Base-by-base conservation (phyloP, 2,888 invertebrate genomes). In the Xestia c-nigrum region DNA sequence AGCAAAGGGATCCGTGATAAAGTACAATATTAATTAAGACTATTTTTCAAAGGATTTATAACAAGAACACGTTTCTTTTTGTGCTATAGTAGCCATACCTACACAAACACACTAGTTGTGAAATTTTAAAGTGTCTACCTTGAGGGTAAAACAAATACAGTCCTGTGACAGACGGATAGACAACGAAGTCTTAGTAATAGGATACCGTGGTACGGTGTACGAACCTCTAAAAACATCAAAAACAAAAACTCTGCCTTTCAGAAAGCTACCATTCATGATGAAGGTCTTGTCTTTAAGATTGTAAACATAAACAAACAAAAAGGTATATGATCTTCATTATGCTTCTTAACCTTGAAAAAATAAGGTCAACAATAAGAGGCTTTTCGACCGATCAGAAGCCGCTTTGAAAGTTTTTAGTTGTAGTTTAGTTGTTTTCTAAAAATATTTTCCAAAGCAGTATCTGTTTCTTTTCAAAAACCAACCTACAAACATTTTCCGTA, bases 271-370 rank as follows among this genome's bases (percentile, higher is more conserved):
- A 38, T 65, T 66, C 31, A 40, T 6, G 14, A 57, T 65, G 7
- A 69, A 69, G 40, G 40, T 61, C 46, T 19, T 31, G 7, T 40
- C 14, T 52, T 59, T 63, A 50, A 52, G 50, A 69, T 59, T 69
- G 40, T 59, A 38, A 57, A 64, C 47, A 50, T 12, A 40, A 68
- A 40, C 57, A 47, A 65, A 47, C 59, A 46, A 81, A 72, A 69
- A 65, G n/a, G 16, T 52, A 75, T 65, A 21, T n/a, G n/a, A n/a
- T 19, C n/a, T 59, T 69, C n/a, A 14, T 46, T 31, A 31, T 59
- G 50, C 75, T 69, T 65, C n/a, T 2, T 47, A 14, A 50, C 74
- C 43, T 81, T 79, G 46, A 69, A 40, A 52, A 75, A 65, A 65
- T 38, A 65, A 55, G 69, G 46, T 69, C 59, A 52, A 61, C 38